Evolutionary conservation across 2,888 invertebrate species (phyloP).

Genomic region (Argyresthia goedartella): DNA sequence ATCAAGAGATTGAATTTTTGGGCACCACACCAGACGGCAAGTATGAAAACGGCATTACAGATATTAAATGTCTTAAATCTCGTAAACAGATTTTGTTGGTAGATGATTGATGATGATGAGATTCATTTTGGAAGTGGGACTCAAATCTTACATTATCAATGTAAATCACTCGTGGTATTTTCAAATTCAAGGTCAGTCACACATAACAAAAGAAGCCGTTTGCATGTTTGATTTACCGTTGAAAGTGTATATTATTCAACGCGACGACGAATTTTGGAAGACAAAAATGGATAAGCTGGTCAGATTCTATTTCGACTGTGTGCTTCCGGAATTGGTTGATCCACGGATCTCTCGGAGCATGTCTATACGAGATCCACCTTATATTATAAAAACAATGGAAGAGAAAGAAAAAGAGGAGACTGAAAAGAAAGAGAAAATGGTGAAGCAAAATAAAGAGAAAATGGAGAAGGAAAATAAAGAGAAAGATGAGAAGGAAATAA

Average conservation of each 20-base stretch:
- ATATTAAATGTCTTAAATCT: conserved; percentile 4
- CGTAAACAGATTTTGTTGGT: background rate
- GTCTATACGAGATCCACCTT: conserved; percentile 1
- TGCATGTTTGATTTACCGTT: conserved; percentile 5
- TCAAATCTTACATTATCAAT: background rate
- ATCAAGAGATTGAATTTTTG: conserved; percentile 3
- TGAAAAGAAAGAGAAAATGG: background rate
- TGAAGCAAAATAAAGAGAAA: too few species aligned
- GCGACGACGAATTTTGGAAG: too few species aligned
- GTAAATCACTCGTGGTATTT: conserved; percentile 6
- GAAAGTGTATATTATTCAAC: conserved; percentile 1
- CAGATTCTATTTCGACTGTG: too few species aligned
- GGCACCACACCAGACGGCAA: conserved; percentile 7
- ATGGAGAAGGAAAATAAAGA: too few species aligned
- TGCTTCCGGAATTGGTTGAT: too few species aligned
- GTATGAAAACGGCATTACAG: conserved; percentile 2
- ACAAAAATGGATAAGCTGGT: too few species aligned
- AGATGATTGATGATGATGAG: background rate
- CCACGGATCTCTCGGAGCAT: too few species aligned
- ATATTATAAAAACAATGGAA: conserved; percentile 1
- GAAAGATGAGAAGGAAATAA: too few species aligned
- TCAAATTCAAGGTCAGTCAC: conserved; percentile 9
- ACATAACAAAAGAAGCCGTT: conserved; percentile 4
- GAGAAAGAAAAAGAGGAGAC: too few species aligned
- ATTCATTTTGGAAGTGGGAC: conserved; percentile 1